These are phyloP conservation scores for Pseudopleuronectes americanus DNA, from an alignment of 2,797 vertebrate genomes.

Conservation along the genomic window DNA sequence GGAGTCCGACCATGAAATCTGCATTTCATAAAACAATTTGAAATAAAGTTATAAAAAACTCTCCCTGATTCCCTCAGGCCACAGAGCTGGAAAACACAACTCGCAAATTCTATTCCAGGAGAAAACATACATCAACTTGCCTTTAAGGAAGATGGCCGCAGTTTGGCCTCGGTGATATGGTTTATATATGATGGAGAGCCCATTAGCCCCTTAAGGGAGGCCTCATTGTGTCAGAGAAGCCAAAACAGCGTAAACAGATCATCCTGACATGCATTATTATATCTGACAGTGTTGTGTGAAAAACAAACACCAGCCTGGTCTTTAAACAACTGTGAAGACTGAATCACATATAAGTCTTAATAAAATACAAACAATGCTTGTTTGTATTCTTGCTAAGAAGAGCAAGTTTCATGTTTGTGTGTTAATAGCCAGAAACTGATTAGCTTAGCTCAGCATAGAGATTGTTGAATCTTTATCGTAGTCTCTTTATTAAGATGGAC, in stretches of 20 bases:
- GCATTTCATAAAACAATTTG: slow-evolving; percentile 70
- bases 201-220: slow-evolving; percentile 4
- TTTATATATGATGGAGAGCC: slow-evolving; percentile 8
- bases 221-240: not conserved
- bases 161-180: slow-evolving; percentile 20
- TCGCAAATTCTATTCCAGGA: slow-evolving; percentile 28
- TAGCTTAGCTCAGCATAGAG: not conserved
- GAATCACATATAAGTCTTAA: not conserved
- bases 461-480: not conserved
- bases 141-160: slow-evolving; percentile 29
- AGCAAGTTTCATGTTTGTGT: not conserved
- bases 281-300: slow-evolving; percentile 8
- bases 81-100: slow-evolving; percentile 41
- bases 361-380: not conserved
- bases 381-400: fast-evolving
- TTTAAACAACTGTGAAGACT: slow-evolving; percentile 2
- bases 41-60: slow-evolving; percentile 54
- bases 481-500: too few relatives aligned
- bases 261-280: slow-evolving; percentile 1
- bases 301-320: not conserved
- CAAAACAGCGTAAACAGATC: slow-evolving; percentile 28
- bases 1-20: slow-evolving; percentile 64
- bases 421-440: not conserved
- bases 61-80: slow-evolving; percentile 41
- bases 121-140: slow-evolving; percentile 26